Evolutionary conservation across 2,797 vertebrate species (phyloP).

Genomic region (Astyanax mexicanus): DNA sequence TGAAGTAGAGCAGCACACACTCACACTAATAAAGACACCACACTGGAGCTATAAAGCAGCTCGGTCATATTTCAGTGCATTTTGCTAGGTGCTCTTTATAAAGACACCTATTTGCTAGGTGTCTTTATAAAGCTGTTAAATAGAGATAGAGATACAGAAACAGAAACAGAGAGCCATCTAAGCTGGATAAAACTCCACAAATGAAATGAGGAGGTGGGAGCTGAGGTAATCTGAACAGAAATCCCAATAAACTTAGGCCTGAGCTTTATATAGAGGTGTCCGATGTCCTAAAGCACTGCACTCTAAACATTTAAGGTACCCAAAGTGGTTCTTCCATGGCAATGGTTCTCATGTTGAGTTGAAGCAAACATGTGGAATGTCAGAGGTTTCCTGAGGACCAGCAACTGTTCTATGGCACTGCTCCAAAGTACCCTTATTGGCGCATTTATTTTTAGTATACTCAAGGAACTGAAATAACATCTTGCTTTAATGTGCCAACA

Average conservation of each 20-base stretch:
- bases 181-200: slow-evolving; percentile 26
- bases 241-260: slow-evolving; percentile 16
- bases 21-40: slow-evolving; percentile 40
- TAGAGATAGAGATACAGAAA: slow-evolving; percentile 35
- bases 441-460: background rate
- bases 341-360: too few relatives aligned
- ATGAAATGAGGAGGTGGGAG: slow-evolving; percentile 29
- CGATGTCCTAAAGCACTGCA: background rate
- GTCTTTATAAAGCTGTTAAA: slow-evolving; percentile 54
- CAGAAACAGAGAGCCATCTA: slow-evolving; percentile 40
- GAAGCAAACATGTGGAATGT: too few relatives aligned
- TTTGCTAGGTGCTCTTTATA: slow-evolving; percentile 30
- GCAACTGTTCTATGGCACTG: too few relatives aligned
- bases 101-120: too few relatives aligned
- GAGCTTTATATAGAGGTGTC: background rate
- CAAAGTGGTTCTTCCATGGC: too few relatives aligned
- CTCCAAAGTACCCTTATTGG: background rate
- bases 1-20: slow-evolving; percentile 3
- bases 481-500: background rate
- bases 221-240: slow-evolving; percentile 47
- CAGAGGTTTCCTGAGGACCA: too few relatives aligned
- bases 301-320: background rate
- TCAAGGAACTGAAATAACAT: slow-evolving; percentile 8
- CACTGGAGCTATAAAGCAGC: slow-evolving; percentile 31
- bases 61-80: slow-evolving; percentile 50